Percentiles rank a stretch among this genome's conserved stretches.
Conservation (phyloP, 2,113 vertebrate species). For the Pseudorectes ferrugineus region DNA sequence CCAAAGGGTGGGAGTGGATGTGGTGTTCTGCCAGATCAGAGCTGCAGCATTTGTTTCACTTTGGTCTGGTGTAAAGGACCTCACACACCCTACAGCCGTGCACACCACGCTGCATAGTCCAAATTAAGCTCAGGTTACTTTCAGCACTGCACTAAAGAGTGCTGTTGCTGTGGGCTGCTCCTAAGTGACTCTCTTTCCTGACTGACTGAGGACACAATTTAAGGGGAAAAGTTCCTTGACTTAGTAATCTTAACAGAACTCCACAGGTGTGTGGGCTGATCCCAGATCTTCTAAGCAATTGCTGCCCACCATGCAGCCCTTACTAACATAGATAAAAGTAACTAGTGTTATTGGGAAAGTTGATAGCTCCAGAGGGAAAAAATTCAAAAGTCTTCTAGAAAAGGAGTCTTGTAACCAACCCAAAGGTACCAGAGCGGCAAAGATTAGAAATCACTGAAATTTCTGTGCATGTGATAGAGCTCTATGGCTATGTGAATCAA, state of each 20-base stretch:
- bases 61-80: background rate
- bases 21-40: background rate
- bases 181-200: background rate
- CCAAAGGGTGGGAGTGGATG: background rate
- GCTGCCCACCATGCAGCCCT: background rate
- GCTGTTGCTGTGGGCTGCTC: background rate
- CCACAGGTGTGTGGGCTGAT: background rate
- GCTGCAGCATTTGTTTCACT: background rate
- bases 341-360: background rate
- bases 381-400: background rate
- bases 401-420: background rate
- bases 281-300: background rate
- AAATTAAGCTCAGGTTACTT: background rate
- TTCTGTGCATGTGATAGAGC: background rate
- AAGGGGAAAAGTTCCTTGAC: background rate
- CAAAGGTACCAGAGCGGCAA: background rate
- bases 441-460: background rate
- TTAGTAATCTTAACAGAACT: background rate
- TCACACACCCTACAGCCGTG: background rate
- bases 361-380: background rate
- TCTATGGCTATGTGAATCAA: background rate
- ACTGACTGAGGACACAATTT: background rate
- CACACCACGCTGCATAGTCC: fast-evolving
- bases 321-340: background rate
- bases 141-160: background rate